Evolutionary conservation across 2,888 invertebrate species (phyloP).

Genomic region (Polyommatus iphigenia): DNA sequence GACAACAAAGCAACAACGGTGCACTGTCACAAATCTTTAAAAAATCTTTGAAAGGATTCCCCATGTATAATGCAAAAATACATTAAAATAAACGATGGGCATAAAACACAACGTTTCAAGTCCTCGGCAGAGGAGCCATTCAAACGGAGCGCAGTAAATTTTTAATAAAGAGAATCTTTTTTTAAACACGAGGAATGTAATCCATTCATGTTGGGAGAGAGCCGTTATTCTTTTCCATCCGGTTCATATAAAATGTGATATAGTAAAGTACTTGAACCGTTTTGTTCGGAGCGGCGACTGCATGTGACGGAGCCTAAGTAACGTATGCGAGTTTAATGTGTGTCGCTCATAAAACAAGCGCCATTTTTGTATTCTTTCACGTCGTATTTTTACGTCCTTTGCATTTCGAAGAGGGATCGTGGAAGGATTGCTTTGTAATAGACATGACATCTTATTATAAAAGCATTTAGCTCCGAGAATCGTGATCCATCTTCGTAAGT

Average conservation of each 20-base stretch:
- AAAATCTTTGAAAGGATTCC: constrained; percentile 12
- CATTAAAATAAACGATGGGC: constrained; percentile 5
- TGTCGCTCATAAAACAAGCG: constrained; percentile 28
- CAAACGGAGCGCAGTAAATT: constrained; percentile 25
- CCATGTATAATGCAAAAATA: constrained; percentile 13
- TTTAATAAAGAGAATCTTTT: constrained; percentile 22
- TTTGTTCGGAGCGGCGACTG: constrained; percentile 33
- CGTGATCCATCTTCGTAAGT: neutral
- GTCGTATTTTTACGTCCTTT: constrained; percentile 1
- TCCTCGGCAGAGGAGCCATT: constrained; percentile 2
- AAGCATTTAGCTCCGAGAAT: constrained; percentile 12
- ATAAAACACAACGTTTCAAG: constrained; percentile 17
- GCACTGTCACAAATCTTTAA: constrained; percentile 8
- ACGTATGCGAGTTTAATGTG: constrained; percentile 33
- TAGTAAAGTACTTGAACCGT: constrained; percentile 32
- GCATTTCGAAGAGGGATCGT: neutral
- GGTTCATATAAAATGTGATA: constrained; percentile 30
- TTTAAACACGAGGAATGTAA: constrained; percentile 19
- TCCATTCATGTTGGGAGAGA: constrained; percentile 23
- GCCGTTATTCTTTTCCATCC: constrained; percentile 29
- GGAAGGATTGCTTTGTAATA: constrained; percentile 11
- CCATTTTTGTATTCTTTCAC: constrained; percentile 26
- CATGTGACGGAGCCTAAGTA: constrained; percentile 33
- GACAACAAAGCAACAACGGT: neutral
- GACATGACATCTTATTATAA: constrained; percentile 19